Conservation (phyloP, 2,888 invertebrate genomes). For the Agriopis leucophaearia region DNA sequence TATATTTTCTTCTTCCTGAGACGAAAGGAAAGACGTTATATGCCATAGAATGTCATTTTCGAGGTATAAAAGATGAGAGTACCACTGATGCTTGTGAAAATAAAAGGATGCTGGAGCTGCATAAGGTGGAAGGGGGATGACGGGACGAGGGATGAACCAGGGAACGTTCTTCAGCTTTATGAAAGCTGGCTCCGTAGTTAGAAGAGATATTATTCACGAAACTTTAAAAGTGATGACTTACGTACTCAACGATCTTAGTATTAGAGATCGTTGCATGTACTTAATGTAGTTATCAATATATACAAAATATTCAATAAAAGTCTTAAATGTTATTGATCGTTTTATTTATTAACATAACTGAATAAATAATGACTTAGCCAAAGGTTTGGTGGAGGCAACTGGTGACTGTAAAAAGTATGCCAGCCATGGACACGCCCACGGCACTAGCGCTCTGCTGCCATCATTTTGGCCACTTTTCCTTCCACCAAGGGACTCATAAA, state of each 20-base stretch:
- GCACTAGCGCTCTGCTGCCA: too few relatives aligned
- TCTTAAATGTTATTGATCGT: slow-evolving; percentile 1
- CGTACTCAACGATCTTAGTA: too few relatives aligned
- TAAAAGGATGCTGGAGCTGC: slow-evolving; percentile 74
- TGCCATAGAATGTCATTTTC: slow-evolving; percentile 88
- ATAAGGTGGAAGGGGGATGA: slow-evolving; percentile 77
- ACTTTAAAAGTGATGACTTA: slow-evolving; percentile 7
- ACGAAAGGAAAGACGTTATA: slow-evolving; percentile 89
- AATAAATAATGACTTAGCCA: slow-evolving; percentile 11
- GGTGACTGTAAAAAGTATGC: too few relatives aligned
- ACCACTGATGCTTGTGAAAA: slow-evolving; percentile 57
- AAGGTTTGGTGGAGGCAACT: too few relatives aligned
- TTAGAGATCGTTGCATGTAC: not conserved
- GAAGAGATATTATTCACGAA: slow-evolving; percentile 42
- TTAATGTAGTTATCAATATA: not conserved
- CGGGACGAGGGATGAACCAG: slow-evolving; percentile 45
- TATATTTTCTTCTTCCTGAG: slow-evolving; percentile 88
- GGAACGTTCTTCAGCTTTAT: slow-evolving; percentile 65
- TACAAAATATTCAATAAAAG: slow-evolving; percentile 5
- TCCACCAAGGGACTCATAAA: too few relatives aligned
- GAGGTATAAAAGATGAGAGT: slow-evolving; percentile 57
- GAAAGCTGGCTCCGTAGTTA: slow-evolving; percentile 59
- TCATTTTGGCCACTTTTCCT: too few relatives aligned
- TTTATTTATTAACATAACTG: slow-evolving; percentile 24
- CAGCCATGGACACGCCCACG: too few relatives aligned